These are phyloP conservation scores for Campylomormyrus numenius DNA, from an alignment of 2,113 vertebrate species.

Conservation along the genomic window DNA sequence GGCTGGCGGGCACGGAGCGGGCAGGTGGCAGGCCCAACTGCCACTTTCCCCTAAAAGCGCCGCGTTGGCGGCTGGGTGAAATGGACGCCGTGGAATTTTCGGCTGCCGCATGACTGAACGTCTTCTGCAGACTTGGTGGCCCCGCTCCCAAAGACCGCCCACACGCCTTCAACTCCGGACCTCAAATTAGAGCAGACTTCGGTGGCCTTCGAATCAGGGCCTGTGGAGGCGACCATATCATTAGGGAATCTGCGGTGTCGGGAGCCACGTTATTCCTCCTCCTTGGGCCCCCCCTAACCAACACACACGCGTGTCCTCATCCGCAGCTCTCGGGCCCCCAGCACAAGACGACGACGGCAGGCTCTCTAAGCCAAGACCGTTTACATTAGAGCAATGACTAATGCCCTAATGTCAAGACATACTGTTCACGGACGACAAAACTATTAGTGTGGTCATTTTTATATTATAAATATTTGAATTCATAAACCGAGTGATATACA, in stretches of 20 bases:
- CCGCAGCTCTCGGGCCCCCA: neutral
- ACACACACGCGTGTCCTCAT: neutral
- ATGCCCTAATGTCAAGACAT: neutral
- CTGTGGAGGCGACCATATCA: conserved; percentile 46
- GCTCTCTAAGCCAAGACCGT: neutral
- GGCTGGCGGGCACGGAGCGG: neutral
- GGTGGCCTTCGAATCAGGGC: conserved; percentile 34
- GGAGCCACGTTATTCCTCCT: neutral
- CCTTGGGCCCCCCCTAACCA: neutral
- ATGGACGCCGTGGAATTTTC: conserved; percentile 30
- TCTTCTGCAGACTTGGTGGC: conserved; percentile 43
- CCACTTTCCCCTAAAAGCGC: neutral
- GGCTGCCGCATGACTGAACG: conserved; percentile 22
- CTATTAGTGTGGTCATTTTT: neutral
- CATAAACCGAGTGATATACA: neutral
- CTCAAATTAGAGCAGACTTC: conserved; percentile 49
- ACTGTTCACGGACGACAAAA: neutral
- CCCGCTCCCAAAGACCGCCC: conserved; percentile 44
- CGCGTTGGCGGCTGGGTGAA: neutral
- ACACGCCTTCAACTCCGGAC: conserved; percentile 44
- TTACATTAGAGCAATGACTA: neutral
- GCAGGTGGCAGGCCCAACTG: neutral
- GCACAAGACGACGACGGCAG: neutral
- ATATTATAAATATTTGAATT: neutral
- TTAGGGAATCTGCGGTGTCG: conserved; percentile 25